Percentiles rank a stretch among this genome's conserved stretches.
These are phyloP conservation scores for Hololepta plana DNA, from an alignment of 2,888 invertebrate genomes.

Conservation along the genomic window DNA sequence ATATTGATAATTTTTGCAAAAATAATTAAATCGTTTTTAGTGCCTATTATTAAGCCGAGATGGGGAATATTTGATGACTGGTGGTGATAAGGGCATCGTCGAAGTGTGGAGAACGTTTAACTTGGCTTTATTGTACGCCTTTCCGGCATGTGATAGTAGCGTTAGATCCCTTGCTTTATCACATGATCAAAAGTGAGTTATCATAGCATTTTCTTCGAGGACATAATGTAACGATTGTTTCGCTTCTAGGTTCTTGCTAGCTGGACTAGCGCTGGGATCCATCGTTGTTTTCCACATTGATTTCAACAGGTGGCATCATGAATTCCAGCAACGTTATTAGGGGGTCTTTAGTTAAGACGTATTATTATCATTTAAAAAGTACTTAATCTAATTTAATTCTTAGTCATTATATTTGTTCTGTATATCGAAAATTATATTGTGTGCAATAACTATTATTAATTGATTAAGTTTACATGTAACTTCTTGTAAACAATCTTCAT, in stretches of 20 bases:
- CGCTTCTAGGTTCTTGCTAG: conserved; percentile 75
- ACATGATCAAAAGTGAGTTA: conserved; percentile 91
- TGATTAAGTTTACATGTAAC: too few species aligned
- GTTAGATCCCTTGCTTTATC: conserved; percentile 88
- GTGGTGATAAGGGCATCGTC: conserved; percentile 91
- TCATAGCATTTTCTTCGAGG: conserved; percentile 1
- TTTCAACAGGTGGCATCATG: conserved; percentile 96
- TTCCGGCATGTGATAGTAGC: conserved; percentile 91
- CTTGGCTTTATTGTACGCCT: conserved; percentile 90
- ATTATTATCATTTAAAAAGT: too few species aligned
- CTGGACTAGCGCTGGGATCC: conserved; percentile 93
- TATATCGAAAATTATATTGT: too few species aligned
- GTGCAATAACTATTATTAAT: conserved; percentile 10
- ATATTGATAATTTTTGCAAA: conserved; percentile 4
- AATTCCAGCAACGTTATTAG: conserved; percentile 87
- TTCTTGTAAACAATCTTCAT: too few species aligned
- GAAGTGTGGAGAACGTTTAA: conserved; percentile 98
- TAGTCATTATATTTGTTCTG: too few species aligned
- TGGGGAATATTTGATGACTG: conserved; percentile 97
- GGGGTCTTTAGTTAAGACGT: too few species aligned
- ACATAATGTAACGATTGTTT: conserved; percentile 9
- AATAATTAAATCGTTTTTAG: conserved; percentile 29
- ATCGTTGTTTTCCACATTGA: conserved; percentile 99
- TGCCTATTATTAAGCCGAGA: conserved; percentile 88
- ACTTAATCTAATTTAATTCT: too few species aligned